A percentile compares a stretch with the other conserved stretches of the same genome.
Conservation (phyloP, 2,888 invertebrate genomes). For the Ischnura elegans region DNA sequence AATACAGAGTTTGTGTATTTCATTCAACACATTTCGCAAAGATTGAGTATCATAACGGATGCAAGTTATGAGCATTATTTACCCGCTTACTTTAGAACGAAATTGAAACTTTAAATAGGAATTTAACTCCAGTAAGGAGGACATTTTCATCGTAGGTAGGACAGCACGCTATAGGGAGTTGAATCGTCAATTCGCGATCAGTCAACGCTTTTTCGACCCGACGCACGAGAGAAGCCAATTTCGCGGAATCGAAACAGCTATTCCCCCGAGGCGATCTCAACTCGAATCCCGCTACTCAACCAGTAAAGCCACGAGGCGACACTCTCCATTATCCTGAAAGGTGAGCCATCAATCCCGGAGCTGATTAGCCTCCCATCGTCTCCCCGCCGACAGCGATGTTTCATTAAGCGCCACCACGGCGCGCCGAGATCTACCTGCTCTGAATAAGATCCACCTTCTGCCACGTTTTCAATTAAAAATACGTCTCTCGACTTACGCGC, state of each 20-base stretch:
- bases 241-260: background rate
- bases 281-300: background rate
- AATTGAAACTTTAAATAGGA: background rate
- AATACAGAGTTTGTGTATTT: too few species aligned
- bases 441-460: background rate
- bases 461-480: constrained; percentile 41
- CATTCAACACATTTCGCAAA: too few species aligned
- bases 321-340: background rate
- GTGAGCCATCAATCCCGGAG: background rate
- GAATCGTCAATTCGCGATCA: background rate
- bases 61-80: too few species aligned
- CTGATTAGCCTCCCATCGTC: background rate
- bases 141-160: background rate
- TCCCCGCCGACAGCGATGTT: background rate
- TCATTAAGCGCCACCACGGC: background rate
- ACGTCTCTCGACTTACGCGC: background rate
- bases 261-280: background rate
- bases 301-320: background rate
- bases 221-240: background rate
- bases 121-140: background rate
- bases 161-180: background rate
- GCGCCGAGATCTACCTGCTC: background rate
- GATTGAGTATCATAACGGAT: too few species aligned
- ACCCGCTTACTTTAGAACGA: too few species aligned
- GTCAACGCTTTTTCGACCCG: background rate